Base-by-base conservation (phyloP, 2,888 invertebrate genomes). In the Chouioia cunea region DNA sequence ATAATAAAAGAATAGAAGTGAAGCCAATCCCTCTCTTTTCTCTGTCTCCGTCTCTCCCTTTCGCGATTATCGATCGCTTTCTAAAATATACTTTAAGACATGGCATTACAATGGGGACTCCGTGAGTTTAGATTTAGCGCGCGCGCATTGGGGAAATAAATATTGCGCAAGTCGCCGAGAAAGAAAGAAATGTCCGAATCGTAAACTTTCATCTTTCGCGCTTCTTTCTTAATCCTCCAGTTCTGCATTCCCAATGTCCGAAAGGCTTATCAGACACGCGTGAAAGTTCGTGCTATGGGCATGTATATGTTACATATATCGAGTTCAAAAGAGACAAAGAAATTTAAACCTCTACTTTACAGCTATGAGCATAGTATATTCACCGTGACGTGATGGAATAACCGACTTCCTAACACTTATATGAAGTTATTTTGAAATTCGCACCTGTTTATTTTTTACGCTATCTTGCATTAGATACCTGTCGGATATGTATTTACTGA, bases 151-250 rank as follows among this genome's bases (percentile, higher is more conserved):
- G 22, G 52, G 8, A 20, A 46, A 71, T 36, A 4, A 10, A 36
- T 4, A 36, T 71, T 68, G 59, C 68, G 68, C 59, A 68, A 72
- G 67, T 59, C n/a, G n/a, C n/a, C n/a, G n/a, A n/a, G n/a, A n/a
- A n/a, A n/a, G n/a, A 10, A 58, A 59, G 58, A 67, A 71, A 67
- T 67, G 58, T 18, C 59, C 59, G 46, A 65, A 72, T 72, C 68
- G 44, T 56, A 72, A 63, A 72, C 71, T 72, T 72, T 72, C 71
- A 72, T 72, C 71, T 72, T 71, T 54, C 15, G 50, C 52, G n/a
- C 22, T 60, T 22, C 36, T 46, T 15, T 0, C 46, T 46, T 47
- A 15, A 8, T 16, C 43, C 12, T 15, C 10, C 22, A 15, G 15
- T 18, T 46, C 65, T 54, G 59, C 53, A 64, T 70, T 59, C 59